A percentile compares a stretch with the other conserved stretches of the same genome.
Evolutionary conservation across 2,888 invertebrate genomes (phyloP).

Genomic region (Cantharis rufa): DNA sequence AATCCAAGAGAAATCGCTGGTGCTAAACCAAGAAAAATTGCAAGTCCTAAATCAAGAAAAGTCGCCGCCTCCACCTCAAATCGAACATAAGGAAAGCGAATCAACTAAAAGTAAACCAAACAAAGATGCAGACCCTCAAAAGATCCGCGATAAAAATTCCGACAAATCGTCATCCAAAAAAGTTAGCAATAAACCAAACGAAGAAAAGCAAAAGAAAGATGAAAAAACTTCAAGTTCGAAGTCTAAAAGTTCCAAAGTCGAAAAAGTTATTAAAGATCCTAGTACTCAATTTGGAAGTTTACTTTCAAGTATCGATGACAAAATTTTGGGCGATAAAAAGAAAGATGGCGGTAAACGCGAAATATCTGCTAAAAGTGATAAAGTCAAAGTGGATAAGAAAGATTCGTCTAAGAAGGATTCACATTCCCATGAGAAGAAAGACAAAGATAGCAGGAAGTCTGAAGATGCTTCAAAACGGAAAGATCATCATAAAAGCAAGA

Average conservation of each 20-base stretch:
- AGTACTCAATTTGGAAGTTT: conserved; percentile 38
- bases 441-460: background rate
- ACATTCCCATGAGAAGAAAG: background rate
- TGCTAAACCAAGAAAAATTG: background rate
- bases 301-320: conserved; percentile 41
- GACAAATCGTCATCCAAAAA: background rate
- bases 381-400: background rate
- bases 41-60: background rate
- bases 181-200: conserved; percentile 21
- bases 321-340: conserved; percentile 36
- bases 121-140: conserved; percentile 36
- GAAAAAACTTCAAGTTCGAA: conserved; percentile 38
- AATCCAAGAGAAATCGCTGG: background rate
- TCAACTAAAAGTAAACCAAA: conserved; percentile 32
- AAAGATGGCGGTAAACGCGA: conserved; percentile 8
- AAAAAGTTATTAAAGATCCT: conserved; percentile 16
- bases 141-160: background rate
- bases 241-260: conserved; percentile 19
- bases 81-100: conserved; percentile 35
- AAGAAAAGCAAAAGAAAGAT: conserved; percentile 39
- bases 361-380: background rate
- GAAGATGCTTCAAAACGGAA: background rate
- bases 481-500: conserved; percentile 17
- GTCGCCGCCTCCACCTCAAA: background rate
- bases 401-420: conserved; percentile 6